phyloP scores from a whole-genome alignment of 1,140 invertebrate genomes.

The Bactericera cockerelli region DNA sequence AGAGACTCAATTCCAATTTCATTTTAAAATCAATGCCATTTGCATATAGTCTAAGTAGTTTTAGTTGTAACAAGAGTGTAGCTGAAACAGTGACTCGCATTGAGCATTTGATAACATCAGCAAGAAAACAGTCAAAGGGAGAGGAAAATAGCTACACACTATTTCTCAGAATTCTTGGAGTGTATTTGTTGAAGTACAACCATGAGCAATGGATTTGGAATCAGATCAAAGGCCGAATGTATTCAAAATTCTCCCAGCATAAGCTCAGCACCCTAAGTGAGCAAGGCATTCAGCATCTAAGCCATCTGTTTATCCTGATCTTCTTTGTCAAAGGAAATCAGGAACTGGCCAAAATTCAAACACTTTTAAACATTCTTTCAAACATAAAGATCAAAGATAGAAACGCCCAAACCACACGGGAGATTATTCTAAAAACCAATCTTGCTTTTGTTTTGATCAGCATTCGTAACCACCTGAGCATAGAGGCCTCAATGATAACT shows the following conservation, averaged over 20 bases:
- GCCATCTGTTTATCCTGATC: constrained; percentile 29
- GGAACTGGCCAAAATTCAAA: neutral
- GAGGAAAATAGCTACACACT: neutral
- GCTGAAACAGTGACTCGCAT: neutral
- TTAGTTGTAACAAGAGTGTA: neutral
- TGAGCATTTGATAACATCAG: neutral
- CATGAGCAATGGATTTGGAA: constrained; percentile 31
- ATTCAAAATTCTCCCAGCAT: constrained; percentile 31
- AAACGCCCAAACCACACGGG: neutral
- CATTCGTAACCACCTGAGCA: neutral
- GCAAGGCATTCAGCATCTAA: constrained; percentile 31
- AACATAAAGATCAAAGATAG: neutral
- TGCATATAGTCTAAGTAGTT: neutral
- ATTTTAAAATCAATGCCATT: constrained; percentile 18
- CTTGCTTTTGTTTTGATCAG: neutral
- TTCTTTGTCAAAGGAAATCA: neutral
- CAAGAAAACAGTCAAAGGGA: neutral
- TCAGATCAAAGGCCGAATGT: constrained; percentile 33
- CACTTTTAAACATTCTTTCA: neutral
- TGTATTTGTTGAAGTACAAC: neutral
- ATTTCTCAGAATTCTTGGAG: neutral
- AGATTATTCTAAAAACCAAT: neutral
- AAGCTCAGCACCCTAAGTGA: constrained; percentile 31
- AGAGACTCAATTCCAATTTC: constrained; percentile 31
- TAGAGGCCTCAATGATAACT: neutral